These are phyloP conservation scores for Cybosia mesomella DNA, from an alignment of 2,888 invertebrate species.

Conservation along the genomic window DNA sequence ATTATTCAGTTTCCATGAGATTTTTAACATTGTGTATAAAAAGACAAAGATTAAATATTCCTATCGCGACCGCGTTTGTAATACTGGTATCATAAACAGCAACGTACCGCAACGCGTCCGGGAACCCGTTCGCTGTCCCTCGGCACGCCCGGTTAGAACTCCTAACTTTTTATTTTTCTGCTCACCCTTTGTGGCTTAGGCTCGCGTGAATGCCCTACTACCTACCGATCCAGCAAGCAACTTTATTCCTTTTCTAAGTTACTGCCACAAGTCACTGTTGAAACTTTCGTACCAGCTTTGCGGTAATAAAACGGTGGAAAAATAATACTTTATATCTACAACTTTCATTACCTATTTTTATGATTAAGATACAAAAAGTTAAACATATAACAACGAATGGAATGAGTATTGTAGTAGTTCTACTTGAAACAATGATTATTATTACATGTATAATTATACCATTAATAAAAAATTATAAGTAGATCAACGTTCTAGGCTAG, in stretches of 20 bases:
- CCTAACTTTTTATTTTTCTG: slow-evolving; percentile 84
- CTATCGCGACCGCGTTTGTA: slow-evolving; percentile 16
- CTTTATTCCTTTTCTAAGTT: slow-evolving; percentile 55
- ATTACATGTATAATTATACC: not conserved
- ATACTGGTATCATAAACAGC: slow-evolving; percentile 48
- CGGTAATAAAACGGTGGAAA: not conserved
- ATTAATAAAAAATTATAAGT: slow-evolving; percentile 14
- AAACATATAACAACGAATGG: not conserved
- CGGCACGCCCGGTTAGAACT: slow-evolving; percentile 84
- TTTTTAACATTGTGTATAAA: not conserved
- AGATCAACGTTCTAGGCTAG: not conserved
- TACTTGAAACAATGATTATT: not conserved
- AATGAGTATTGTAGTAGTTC: not conserved
- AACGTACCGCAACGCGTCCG: slow-evolving; percentile 69
- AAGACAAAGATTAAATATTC: slow-evolving; percentile 8
- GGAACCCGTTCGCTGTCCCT: slow-evolving; percentile 82
- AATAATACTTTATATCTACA: not conserved
- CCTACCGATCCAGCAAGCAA: slow-evolving; percentile 60
- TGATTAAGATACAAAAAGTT: not conserved
- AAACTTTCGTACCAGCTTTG: slow-evolving; percentile 63
- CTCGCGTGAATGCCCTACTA: slow-evolving; percentile 80
- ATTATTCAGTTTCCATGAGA: not conserved
- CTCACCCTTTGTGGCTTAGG: slow-evolving; percentile 83
- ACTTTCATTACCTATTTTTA: not conserved
- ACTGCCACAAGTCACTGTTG: slow-evolving; percentile 59